Evolutionary conservation across 2,113 vertebrate species (phyloP).

Genomic region (Myotis brandtii): DNA sequence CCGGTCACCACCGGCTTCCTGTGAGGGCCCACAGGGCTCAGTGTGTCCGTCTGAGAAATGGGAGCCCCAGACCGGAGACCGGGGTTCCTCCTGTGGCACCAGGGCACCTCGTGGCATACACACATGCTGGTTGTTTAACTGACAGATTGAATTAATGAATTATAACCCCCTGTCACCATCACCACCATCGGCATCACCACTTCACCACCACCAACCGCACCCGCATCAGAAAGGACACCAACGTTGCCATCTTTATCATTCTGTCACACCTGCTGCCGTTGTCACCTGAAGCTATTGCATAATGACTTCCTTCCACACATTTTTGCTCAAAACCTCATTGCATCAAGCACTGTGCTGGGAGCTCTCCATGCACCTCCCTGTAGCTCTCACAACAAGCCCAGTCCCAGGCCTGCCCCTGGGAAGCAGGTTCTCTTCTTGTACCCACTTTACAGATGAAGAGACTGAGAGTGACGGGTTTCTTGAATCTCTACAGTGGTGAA

Average conservation of each 20-base stretch:
- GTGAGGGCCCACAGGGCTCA: not conserved
- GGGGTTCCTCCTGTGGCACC: fast-evolving
- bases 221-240: too few species aligned
- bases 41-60: not conserved
- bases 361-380: fast-evolving
- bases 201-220: fast-evolving
- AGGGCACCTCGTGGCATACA: not conserved
- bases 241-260: fast-evolving
- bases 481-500: not conserved
- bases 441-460: not conserved
- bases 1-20: not conserved
- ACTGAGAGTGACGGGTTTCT: not conserved
- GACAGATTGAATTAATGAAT: not conserved
- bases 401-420: fast-evolving
- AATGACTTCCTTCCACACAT: fast-evolving
- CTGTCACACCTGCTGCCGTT: fast-evolving
- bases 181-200: not conserved
- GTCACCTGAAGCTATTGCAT: fast-evolving
- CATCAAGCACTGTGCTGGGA: not conserved
- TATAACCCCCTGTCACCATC: slow-evolving; percentile 72
- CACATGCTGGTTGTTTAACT: not conserved
- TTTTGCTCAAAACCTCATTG: fast-evolving
- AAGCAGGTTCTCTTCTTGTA: fast-evolving
- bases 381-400: fast-evolving
- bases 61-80: not conserved